These are phyloP conservation scores for Athripsodes cinereus DNA, from an alignment of 2,888 invertebrate genomes.

Conservation along the genomic window DNA sequence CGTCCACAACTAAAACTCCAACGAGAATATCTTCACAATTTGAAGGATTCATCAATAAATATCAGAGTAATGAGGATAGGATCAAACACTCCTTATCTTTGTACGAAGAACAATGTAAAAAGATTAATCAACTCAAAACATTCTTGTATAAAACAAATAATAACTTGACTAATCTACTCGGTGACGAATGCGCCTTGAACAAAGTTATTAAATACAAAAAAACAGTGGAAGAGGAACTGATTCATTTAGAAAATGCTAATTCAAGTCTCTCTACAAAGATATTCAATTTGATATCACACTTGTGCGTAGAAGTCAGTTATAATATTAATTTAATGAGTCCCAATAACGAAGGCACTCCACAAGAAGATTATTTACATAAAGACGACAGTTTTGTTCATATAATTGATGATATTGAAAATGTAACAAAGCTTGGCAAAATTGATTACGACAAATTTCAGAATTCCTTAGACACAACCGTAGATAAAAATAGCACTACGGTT, in stretches of 20 bases:
- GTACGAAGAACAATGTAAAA: background rate
- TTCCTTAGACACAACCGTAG: slow-evolving; percentile 1
- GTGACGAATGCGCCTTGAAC: slow-evolving; percentile 4
- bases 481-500: slow-evolving; percentile 7
- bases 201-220: slow-evolving; percentile 3
- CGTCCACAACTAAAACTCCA: slow-evolving; percentile 12
- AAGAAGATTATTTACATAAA: background rate
- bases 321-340: background rate
- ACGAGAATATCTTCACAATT: background rate
- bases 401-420: background rate
- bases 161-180: background rate
- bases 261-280: background rate
- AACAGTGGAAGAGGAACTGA: slow-evolving; percentile 3
- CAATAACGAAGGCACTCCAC: too few relatives aligned
- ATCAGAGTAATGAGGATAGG: background rate
- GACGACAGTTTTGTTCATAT: background rate
- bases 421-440: background rate
- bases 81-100: background rate
- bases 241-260: background rate
- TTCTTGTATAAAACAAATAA: slow-evolving; percentile 5
- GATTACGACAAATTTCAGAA: background rate
- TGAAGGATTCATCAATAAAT: slow-evolving; percentile 5
- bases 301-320: background rate
- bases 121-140: slow-evolving; percentile 2
- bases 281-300: slow-evolving; percentile 2